Evolutionary conservation across 2,888 invertebrate species (phyloP), one percentile per base, ranked within the genome.

Genomic region (Nemoura dubitans): DNA sequence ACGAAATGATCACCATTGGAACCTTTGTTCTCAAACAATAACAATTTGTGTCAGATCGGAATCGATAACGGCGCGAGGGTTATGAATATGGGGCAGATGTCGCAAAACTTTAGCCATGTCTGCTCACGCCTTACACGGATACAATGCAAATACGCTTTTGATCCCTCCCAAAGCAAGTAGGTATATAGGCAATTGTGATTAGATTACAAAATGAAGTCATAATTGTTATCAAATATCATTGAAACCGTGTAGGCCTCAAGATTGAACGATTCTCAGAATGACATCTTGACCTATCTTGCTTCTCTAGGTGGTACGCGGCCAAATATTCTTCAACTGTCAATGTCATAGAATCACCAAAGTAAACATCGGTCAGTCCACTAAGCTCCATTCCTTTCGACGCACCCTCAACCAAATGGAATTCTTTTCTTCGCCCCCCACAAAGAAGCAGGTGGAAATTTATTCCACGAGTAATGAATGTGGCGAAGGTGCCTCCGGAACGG

Each of bases 11-110:
- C 14, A 21, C 1, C 59, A 59, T 36, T 2, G 59, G 59, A 21
- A 59, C 59, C 59, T 59, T 59, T 59, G 59, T 59, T 59, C 59
- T 16, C 59, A 59, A 59, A 59, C 59, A 59, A 59, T 36, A 36
- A 36, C 36, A 36, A 36, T 36, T 3, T 21, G 59, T 59, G 59
- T 21, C 59, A 59, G 59, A 59, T 59, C 59, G 59, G 10, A 21
- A 59, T 59, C 59, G 59, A 59, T 59, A 1, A 1, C 36, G 3
- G 14, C 36, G 36, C 36, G 36, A 36, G 36, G 36, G 36, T 36
- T 59, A 21, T 59, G 59, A 21, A 59, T 21, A 59, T 59, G 59
- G 21, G 59, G 16, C 59, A 59, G 59, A 59, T 59, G 59, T 59
- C 59, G 59, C 59, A 59, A 59, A 59, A 59, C 59, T 59, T 7